Percentiles rank a stretch among this genome's conserved stretches.
phyloP scores from a whole-genome alignment of 2,113 vertebrate species.

The Poecile atricapillus region DNA sequence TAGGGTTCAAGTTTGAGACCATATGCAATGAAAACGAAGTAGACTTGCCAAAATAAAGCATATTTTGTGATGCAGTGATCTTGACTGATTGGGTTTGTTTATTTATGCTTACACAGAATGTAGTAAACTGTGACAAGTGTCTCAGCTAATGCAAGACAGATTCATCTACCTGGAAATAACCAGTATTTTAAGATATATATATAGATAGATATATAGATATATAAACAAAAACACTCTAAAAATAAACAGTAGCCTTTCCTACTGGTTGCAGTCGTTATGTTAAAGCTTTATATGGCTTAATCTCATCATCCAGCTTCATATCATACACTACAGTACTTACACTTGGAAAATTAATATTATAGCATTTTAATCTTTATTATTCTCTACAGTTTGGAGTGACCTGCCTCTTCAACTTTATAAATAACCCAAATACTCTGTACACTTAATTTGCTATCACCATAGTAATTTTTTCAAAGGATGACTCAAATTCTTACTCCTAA shows the following conservation, averaged over 20 bases:
- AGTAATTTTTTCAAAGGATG: conserved; percentile 23
- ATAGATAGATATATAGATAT: background rate
- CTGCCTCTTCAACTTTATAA: conserved; percentile 9
- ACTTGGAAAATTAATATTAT: background rate
- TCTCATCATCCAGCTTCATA: background rate
- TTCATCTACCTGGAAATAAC: background rate
- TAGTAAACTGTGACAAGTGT: background rate
- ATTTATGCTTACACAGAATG: background rate
- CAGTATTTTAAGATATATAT: background rate
- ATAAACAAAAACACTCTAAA: background rate
- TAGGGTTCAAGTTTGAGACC: background rate
- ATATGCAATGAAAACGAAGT: background rate
- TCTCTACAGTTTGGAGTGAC: background rate
- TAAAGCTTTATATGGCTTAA: background rate
- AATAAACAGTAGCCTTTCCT: background rate
- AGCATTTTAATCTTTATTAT: background rate
- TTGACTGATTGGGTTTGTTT: background rate
- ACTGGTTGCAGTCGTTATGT: background rate
- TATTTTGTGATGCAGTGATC: background rate
- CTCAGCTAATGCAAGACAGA: background rate
- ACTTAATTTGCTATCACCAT: conserved; percentile 11
- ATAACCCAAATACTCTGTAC: background rate
- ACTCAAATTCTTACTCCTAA: conserved; percentile 8
- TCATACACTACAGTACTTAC: background rate
- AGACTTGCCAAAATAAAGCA: background rate